Conservation (phyloP, 2,797 vertebrate genomes). For the Sebastes trivittatus region DNA sequence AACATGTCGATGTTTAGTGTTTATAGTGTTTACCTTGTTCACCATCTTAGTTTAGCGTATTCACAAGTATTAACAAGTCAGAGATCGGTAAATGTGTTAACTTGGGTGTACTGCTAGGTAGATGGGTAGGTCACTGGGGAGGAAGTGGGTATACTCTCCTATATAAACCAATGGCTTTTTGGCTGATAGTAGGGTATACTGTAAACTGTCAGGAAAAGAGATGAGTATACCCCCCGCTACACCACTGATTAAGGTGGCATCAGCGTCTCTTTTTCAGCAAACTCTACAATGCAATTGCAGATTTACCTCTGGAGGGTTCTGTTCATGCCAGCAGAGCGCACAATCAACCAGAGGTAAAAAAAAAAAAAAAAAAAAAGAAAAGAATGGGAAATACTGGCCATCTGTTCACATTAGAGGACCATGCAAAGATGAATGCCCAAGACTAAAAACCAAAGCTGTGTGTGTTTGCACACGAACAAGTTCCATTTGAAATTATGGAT, state of each 20-base stretch:
- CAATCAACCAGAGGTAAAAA: background rate
- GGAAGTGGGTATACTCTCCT: background rate
- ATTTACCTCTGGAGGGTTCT: background rate
- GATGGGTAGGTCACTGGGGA: background rate
- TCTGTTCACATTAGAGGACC: conserved; percentile 23
- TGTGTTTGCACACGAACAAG: background rate
- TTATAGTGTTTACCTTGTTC: background rate
- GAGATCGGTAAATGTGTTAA: background rate
- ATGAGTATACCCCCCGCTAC: background rate
- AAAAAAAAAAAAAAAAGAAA: background rate
- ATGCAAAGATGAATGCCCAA: conserved; percentile 15
- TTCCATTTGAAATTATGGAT: conserved; percentile 35
- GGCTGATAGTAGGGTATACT: background rate
- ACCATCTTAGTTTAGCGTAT: background rate
- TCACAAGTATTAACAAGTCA: background rate
- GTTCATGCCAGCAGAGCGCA: background rate
- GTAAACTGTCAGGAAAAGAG: background rate
- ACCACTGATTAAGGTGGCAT: background rate
- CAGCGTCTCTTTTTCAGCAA: background rate
- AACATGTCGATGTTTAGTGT: background rate
- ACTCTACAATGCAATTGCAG: background rate
- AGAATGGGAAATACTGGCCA: conserved; percentile 1
- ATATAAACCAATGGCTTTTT: background rate
- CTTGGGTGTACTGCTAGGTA: background rate
- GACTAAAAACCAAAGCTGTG: conserved; percentile 12